Base-by-base conservation (phyloP, 2,888 invertebrate species). In the Eupithecia tripunctaria region DNA sequence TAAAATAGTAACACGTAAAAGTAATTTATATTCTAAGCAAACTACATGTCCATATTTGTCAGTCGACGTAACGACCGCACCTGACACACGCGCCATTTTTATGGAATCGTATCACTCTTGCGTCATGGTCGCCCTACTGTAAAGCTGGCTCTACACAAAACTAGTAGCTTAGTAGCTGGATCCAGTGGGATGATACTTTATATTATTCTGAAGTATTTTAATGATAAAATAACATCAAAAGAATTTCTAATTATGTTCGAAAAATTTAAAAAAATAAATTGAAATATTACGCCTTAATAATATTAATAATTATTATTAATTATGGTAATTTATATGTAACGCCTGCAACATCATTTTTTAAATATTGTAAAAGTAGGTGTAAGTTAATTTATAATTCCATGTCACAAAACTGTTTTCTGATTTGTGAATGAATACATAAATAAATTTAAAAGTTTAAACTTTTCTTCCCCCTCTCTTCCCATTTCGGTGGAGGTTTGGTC, bases 41-140 rank as follows among this genome's bases (percentile, higher is more conserved):
- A 71, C 38, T 38, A 62, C 70, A 68, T 73, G 75, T 15, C 79
- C 72, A 79, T 75, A 76, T 77, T 72, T 27, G 79, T 72, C 65
- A 67, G 63, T 70, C 70, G 36, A 72, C 70, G 75, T 75, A 73
- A 77, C 36, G 47, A 43, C 71, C 38, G 66, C 71, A 67, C 73
- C 68, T 70, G 72, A 67, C 65, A 71, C 74, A 71, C 64, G 43
- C 63, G 59, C 64, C 51, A 73, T 71, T 79, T 77, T 71, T 74
- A 72, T 76, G 67, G 73, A 75, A 75, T 65, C 74, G 78, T 81
- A 74, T 77, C 76, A 79, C 74, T 82, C 80, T 82, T 80, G 79
- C 85, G 72, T 77, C 83, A 82, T 82, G 84, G 86, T 79, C 80
- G 77, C 84, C 82, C 81, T 76, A 81, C 18, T 64, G 6, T 60